Percentiles rank a stretch among this genome's conserved stretches.
Evolutionary conservation across 2,113 vertebrate species (phyloP).

Genomic region (Amphilophus citrinellus): DNA sequence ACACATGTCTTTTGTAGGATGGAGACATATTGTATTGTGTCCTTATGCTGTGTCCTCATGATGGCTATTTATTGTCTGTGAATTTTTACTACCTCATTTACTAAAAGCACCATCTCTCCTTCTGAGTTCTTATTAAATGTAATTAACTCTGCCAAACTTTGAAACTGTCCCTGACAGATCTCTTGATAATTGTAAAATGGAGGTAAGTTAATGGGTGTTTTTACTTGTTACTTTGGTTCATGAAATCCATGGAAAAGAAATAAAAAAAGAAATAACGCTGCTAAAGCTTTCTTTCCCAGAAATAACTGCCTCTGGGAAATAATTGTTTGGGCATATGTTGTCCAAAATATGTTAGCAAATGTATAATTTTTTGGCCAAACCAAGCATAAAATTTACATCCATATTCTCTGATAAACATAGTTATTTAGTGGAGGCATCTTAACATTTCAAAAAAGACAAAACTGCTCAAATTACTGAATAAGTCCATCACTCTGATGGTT

Average conservation of each 20-base stretch:
- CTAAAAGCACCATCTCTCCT: conserved; percentile 50
- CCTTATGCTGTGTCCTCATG: conserved; percentile 51
- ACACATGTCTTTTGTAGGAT: conserved; percentile 44
- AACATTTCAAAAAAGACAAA: background rate
- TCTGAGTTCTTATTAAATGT: conserved; percentile 58
- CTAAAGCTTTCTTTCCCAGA: conserved; percentile 34
- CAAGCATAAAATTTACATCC: conserved; percentile 29
- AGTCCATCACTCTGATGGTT: background rate
- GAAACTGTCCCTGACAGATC: conserved; percentile 47
- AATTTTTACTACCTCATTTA: conserved; percentile 52
- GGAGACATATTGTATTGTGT: conserved; percentile 46
- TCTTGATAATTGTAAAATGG: conserved; percentile 55
- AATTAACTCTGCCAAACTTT: conserved; percentile 64
- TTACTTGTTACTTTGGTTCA: conserved; percentile 42
- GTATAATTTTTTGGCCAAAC: conserved; percentile 31
- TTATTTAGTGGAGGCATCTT: conserved; percentile 2
- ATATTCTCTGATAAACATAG: conserved; percentile 4
- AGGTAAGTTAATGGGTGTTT: conserved; percentile 51
- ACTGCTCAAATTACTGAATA: background rate
- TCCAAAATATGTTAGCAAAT: conserved; percentile 36
- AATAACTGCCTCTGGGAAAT: conserved; percentile 19
- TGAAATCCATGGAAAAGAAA: conserved; percentile 10
- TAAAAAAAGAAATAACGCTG: conserved; percentile 4
- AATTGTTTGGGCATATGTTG: conserved; percentile 39
- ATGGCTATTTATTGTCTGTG: conserved; percentile 58